Percentiles rank a stretch among this genome's conserved stretches.
These are phyloP conservation scores for Caenorhabditis briggsae DNA, from an alignment of 1,140 invertebrate species.

Conservation along the genomic window DNA sequence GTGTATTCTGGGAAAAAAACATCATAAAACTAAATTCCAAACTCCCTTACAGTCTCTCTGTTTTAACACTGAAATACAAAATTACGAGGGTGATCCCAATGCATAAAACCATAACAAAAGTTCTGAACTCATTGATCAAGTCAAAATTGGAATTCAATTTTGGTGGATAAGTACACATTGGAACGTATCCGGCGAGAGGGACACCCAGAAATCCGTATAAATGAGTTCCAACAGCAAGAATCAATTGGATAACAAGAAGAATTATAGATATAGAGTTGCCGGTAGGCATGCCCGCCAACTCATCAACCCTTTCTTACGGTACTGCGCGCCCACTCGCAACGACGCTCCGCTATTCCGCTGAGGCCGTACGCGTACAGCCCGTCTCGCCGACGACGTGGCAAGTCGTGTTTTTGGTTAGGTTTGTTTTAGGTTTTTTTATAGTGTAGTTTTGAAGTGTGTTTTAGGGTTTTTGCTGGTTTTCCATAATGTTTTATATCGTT, in stretches of 20 bases:
- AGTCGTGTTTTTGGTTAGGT: too few species aligned
- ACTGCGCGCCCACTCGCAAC: too few species aligned
- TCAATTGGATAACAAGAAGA: neutral
- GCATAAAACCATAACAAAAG: neutral
- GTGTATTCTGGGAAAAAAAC: constrained; percentile 7
- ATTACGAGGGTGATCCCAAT: neutral
- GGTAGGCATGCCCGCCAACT: too few species aligned
- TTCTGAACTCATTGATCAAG: neutral
- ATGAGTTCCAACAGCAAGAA: constrained; percentile 14
- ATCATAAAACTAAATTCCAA: neutral
- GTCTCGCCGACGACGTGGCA: too few species aligned
- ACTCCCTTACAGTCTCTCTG: neutral
- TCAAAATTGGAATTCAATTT: neutral
- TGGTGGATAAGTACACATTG: constrained; percentile 18
- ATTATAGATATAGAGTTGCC: neutral
- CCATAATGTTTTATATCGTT: too few species aligned
- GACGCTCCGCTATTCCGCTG: too few species aligned
- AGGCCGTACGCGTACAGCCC: too few species aligned
- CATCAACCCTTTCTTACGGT: too few species aligned
- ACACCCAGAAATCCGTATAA: neutral
- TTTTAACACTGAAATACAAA: neutral
- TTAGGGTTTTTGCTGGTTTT: too few species aligned
- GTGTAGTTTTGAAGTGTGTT: too few species aligned
- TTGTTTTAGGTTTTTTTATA: too few species aligned
- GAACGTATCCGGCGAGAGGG: constrained; percentile 5